A percentile compares a stretch with the other conserved stretches of the same genome.
phyloP scores from a whole-genome alignment of 1,140 invertebrate species.

The Calliphora vicina region DNA sequence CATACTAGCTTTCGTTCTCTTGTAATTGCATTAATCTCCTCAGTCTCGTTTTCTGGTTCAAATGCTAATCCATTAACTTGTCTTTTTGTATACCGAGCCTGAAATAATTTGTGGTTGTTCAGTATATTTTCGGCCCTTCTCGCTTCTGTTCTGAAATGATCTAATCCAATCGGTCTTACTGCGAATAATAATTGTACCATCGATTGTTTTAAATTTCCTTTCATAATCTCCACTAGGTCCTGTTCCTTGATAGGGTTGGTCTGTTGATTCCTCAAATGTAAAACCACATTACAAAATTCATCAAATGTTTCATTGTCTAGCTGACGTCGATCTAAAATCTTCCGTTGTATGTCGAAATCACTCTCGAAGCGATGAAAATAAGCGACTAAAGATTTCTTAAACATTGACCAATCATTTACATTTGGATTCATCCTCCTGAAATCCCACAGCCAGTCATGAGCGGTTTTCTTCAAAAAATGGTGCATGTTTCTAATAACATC shows the following conservation, averaged over 20 bases:
- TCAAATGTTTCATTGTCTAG: neutral
- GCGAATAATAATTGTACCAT: neutral
- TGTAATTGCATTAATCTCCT: too few relatives aligned
- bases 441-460: slow-evolving; percentile 15
- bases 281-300: neutral
- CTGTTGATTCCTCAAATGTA: neutral
- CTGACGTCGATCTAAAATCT: neutral
- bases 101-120: too few relatives aligned
- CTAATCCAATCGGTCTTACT: neutral
- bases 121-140: too few relatives aligned
- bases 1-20: too few relatives aligned
- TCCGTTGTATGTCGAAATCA: neutral
- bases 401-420: neutral
- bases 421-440: too few relatives aligned
- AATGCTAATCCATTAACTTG: too few relatives aligned
- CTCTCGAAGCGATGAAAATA: neutral
- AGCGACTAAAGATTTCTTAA: neutral
- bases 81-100: too few relatives aligned
- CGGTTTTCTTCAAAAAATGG: neutral
- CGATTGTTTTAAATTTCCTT: neutral
- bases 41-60: too few relatives aligned
- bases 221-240: neutral
- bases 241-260: neutral
- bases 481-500: neutral
- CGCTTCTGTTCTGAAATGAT: neutral